phyloP scores from a whole-genome alignment of 2,888 invertebrate genomes.

The Parnassius glacialis region DNA sequence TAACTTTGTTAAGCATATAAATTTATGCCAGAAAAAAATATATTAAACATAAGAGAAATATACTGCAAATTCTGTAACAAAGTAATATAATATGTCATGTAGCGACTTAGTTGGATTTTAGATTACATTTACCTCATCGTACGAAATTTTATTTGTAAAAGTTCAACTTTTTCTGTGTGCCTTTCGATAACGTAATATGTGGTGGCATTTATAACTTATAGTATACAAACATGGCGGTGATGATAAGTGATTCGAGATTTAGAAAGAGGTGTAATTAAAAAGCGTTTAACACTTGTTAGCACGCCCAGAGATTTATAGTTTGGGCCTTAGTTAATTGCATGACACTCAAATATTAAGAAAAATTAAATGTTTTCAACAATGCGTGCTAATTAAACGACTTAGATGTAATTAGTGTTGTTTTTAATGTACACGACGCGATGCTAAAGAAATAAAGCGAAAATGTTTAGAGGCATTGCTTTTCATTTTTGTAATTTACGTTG shows the following conservation, averaged over 20 bases:
- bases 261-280: conserved; percentile 22
- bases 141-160: no score
- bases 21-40: no score
- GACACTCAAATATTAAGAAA: conserved; percentile 21
- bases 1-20: no score
- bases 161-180: no score
- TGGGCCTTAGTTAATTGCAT: conserved; percentile 17
- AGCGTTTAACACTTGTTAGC: conserved; percentile 14
- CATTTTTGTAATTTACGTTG: no score
- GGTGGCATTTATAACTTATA: not conserved
- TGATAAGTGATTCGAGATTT: conserved; percentile 11
- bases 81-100: no score
- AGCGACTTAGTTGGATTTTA: no score
- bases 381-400: conserved; percentile 2
- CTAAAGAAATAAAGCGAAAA: no score
- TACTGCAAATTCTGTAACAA: no score
- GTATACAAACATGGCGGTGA: not conserved
- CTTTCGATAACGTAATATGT: not conserved
- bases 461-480: no score
- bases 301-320: conserved; percentile 18
- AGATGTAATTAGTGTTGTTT: conserved; percentile 16
- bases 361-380: conserved; percentile 3
- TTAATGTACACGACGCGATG: not conserved
- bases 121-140: no score
- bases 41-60: no score